Percentiles rank a stretch among this genome's conserved stretches.
Evolutionary conservation across 2,797 vertebrate genomes (phyloP).

Genomic region (Meriones psammophilus): DNA sequence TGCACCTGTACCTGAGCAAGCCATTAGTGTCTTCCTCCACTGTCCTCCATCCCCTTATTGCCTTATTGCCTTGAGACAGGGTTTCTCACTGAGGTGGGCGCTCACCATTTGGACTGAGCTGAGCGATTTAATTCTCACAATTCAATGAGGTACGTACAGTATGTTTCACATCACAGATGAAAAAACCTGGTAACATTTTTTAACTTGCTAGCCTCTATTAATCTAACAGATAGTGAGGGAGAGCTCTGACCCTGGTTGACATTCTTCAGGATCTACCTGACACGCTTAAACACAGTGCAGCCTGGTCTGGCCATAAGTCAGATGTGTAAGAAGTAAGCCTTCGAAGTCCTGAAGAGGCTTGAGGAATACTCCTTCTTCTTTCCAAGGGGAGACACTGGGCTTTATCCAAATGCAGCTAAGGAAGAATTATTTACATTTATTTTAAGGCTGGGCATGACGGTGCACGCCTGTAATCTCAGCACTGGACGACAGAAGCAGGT

Average conservation of each 20-base stretch:
- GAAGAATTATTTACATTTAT: neutral
- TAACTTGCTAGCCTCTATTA: neutral
- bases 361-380: neutral
- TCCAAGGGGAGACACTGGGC: neutral
- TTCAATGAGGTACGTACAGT: neutral
- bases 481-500: too few species aligned
- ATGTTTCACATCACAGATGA: neutral
- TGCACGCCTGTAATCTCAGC: too few species aligned
- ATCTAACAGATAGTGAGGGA: neutral
- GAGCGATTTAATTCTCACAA: neutral
- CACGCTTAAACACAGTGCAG: neutral
- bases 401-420: conserved; percentile 1
- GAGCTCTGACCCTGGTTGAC: neutral
- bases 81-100: neutral
- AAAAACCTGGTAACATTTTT: neutral
- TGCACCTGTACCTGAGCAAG: neutral
- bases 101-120: neutral
- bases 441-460: too few species aligned
- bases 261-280: neutral
- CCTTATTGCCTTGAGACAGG: neutral
- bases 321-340: neutral
- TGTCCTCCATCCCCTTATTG: neutral
- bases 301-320: neutral
- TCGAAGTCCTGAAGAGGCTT: neutral
- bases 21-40: neutral